These are phyloP conservation scores for Ormyrus pomaceus DNA, from an alignment of 2,888 invertebrate species.

Conservation along the genomic window DNA sequence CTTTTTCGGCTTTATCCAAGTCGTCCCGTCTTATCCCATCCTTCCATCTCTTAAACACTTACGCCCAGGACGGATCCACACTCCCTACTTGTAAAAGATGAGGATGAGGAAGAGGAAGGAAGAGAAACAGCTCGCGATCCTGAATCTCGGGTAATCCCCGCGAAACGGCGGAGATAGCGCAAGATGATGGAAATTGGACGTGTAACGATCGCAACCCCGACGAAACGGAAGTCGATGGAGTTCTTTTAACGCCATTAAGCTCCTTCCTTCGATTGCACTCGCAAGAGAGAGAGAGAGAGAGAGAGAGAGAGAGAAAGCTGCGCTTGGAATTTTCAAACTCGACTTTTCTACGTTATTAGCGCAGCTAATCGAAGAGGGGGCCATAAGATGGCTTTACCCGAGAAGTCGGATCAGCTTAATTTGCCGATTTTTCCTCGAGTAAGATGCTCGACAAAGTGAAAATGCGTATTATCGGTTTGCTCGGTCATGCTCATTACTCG, in stretches of 20 bases:
- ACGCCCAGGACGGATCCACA: background rate
- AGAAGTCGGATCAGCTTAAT: background rate
- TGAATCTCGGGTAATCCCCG: conserved; percentile 49
- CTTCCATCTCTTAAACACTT: conserved; percentile 49
- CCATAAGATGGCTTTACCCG: background rate
- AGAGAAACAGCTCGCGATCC: conserved; percentile 40
- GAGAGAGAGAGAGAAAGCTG: conserved; percentile 1
- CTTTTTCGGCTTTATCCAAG: conserved; percentile 55
- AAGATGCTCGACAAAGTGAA: background rate
- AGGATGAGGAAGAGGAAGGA: background rate
- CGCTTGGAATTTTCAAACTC: conserved; percentile 31
- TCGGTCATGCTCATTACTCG: too few species aligned
- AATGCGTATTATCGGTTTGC: too few species aligned
- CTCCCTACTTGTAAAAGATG: background rate
- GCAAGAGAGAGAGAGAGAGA: background rate
- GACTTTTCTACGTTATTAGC: conserved; percentile 40
- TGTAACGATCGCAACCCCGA: conserved; percentile 41
- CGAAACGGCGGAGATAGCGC: conserved; percentile 44
- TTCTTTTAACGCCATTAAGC: conserved; percentile 51
- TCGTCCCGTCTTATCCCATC: conserved; percentile 44
- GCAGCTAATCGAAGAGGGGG: conserved; percentile 7
- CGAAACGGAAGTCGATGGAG: conserved; percentile 33
- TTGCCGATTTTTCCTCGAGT: background rate
- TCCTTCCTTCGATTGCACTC: background rate
- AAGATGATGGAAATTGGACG: conserved; percentile 51